Conservation (phyloP, 2,113 vertebrate genomes). For the Hucho hucho region DNA sequence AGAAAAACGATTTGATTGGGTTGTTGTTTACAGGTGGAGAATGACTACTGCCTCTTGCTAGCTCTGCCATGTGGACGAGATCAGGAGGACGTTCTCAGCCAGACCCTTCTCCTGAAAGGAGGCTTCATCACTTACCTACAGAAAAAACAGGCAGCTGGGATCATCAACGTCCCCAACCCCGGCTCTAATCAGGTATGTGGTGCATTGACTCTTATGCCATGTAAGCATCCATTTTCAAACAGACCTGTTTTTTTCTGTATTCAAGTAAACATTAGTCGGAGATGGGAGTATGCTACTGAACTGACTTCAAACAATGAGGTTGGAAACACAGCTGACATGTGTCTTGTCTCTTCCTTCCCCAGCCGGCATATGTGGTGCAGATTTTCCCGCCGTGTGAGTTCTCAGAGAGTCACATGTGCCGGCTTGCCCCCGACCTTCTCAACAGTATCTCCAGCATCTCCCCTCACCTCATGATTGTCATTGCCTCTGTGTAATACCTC, state of each 20-base stretch:
- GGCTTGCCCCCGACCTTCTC: conserved; percentile 93
- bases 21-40: background rate
- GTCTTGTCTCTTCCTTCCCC: conserved; percentile 15
- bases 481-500: conserved; percentile 84
- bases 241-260: background rate
- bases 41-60: conserved; percentile 1
- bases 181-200: conserved; percentile 92
- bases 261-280: background rate
- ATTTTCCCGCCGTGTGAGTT: conserved; percentile 99
- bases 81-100: conserved; percentile 73
- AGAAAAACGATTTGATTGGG: background rate
- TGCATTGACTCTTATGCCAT: background rate
- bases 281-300: background rate
- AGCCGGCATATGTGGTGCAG: conserved; percentile 98
- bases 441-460: conserved; percentile 99
- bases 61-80: conserved; percentile 82
- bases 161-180: conserved; percentile 97
- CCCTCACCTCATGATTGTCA: conserved; percentile 99
- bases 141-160: conserved; percentile 96
- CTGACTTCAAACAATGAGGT: background rate
- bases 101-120: conserved; percentile 94
- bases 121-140: conserved; percentile 98
- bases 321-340: background rate
- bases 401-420: conserved; percentile 93
- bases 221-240: background rate